Base-by-base conservation (phyloP, 2,113 vertebrate species). In the Gasterosteus aculeatus region DNA sequence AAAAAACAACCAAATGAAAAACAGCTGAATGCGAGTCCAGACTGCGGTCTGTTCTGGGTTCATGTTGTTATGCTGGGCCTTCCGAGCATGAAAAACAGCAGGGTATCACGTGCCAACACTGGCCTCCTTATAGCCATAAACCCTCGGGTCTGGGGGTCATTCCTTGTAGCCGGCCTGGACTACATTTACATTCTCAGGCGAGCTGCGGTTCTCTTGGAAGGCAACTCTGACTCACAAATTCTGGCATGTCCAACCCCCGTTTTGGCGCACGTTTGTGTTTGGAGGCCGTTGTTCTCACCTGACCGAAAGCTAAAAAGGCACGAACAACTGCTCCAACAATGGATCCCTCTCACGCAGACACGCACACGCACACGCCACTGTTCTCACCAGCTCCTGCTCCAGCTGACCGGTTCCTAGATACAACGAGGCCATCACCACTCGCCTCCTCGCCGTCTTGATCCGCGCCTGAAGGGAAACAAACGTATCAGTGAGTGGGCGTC, bases 381-480 rank as follows among this genome's bases (percentile, higher is more conserved):
- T 57, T 66, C 92, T 93, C 91, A 99, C 98, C 95, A 99, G 94
- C 54, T 99, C 96, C 91, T 97, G 96, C 44, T 99, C 97, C 65
- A 98, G 89, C 18, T 94, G 93, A 46, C 98, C 97, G 0, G 96
- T 97, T 62, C 98, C 97, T 84, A 99, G 93, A 89, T 99, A 99
- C 0, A 99, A 91, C 0, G 98, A 99, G 7, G 98, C 97, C 95
- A 99, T 95, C 87, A 98, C 96, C 19, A 99, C 95, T n/a, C 98
- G 92, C 82, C 88, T 93, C 91, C 92, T 95, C n/a, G 97, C 97
- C 0, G 89, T 90, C 89, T 93, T 96, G 86, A 99, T 96, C 58
- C 96, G 95, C 22, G 90, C 93, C 98, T 99, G 85, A 31, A 41
- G 74, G 1, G 26, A 67, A 31, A 26, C 51, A 53, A 53, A 33